Evolutionary conservation across 2,797 vertebrate species (phyloP), one percentile per base, ranked within the genome.

Genomic region (Pseudochaenichthys georgianus): DNA sequence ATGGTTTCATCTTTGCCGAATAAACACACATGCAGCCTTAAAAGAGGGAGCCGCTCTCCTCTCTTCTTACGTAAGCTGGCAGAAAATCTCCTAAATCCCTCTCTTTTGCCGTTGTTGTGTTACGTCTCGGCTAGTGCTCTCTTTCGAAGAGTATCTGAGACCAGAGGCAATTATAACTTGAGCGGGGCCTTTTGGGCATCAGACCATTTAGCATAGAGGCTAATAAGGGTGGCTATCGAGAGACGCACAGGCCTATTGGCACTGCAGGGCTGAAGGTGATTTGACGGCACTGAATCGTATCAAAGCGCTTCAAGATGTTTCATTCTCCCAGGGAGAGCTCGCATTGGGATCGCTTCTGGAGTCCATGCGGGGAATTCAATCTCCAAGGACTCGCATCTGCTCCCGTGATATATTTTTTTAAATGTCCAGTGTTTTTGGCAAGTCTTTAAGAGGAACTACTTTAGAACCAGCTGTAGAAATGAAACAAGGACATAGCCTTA

Each of bases 91-190:
- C 91, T 94, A 90, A 96, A 96, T 94, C 96, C 96, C 95, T 83
- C 93, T 93, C 92, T 94, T 94, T 90, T 92, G 93, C 90, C 73
- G 88, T 95, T 95, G 94, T 95, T 96, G 92, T 91, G 94, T 93
- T 96, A 96, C 94, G 89, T 88, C 88, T 88, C 94, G 94, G 95
- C 78, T 82, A 85, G 72, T 59, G 53, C 62, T 73, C 71, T 65
- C 73, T 75, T 77, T 74, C 62, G 31, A 94, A 93, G 90, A 93
- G 88, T 94, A 95, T 95, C 95, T 93, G 95, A 97, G 95, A 89
- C 94, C 94, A 87, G 84, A 38, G 88, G 96, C 96, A 96, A 97
- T 97, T 96, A 96, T 96, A 97, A 91, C 88, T 78, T 84, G 87
- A 41, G 93, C 95, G 84, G 70, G 71, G 75, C 82, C 73, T 83